Base-by-base conservation (phyloP, 2,888 invertebrate genomes). In the Acanthoscelides obtectus region DNA sequence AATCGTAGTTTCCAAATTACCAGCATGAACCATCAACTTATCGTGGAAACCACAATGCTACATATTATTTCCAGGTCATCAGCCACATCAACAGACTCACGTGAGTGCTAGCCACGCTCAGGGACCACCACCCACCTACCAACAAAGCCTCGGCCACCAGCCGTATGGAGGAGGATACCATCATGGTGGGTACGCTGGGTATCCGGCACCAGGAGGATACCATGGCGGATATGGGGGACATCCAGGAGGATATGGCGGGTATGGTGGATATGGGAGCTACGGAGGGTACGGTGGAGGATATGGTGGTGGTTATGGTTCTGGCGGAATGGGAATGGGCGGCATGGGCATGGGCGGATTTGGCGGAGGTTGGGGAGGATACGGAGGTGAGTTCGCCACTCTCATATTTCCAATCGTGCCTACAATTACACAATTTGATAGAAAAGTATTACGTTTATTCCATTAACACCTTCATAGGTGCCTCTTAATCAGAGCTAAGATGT, bases 281-380 rank as follows among this genome's bases (percentile, higher is more conserved):
- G 71, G 69, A 63, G 74, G 71, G 0, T 64, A 67, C 66, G 72
- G 70, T 17, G 70, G 69, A 12, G 72, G 74, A 25, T 66, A 71
- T 69, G 72, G 73, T 2, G 72, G 74, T 0, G 64, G 69, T n/a
- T 70, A 72, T 69, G 65, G 66, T 22, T 72, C 27, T 20, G 67
- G 69, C 63, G 73, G 74, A n/a, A n/a, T n/a, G n/a, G 71, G 71
- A 45, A 69, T 70, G 70, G 72, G 72, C 22, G 73, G 72, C 0
- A 27, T 20, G 27, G 72, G 71, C 20, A 66, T 71, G 12, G 70
- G 69, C 72, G 74, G 77, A n/a, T 74, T 75, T 5, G 72, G 70
- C 68, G 73, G 75, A 66, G 75, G 74, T 69, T 68, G 63, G 71
- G 71, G 22, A 72, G 72, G 19, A 17, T 73, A 73, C n/a, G 76